These are phyloP conservation scores for Neodon shergylaensis DNA, from an alignment of 2,113 vertebrate species.

Conservation along the genomic window DNA sequence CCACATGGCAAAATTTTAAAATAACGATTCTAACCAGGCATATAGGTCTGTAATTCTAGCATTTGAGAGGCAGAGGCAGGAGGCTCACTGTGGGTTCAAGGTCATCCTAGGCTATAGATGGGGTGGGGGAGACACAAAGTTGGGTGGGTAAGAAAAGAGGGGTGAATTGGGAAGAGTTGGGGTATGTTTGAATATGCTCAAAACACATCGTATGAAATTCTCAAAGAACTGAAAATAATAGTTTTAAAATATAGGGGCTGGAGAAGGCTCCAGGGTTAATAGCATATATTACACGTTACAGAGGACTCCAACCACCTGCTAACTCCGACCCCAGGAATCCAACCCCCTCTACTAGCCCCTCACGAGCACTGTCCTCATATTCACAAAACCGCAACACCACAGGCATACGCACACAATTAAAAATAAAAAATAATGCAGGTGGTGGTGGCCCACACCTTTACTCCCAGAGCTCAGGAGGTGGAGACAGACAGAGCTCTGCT, in stretches of 20 bases:
- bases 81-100: not conserved
- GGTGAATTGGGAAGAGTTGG: not conserved
- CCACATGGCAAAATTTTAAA: not conserved
- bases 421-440: not conserved
- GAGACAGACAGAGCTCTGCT: not conserved
- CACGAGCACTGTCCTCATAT: not conserved
- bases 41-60: not conserved
- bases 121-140: not conserved
- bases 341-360: not conserved
- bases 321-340: no score
- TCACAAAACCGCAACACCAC: not conserved
- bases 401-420: no score
- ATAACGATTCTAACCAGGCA: not conserved
- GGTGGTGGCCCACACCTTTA: not conserved
- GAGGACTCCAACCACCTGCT: not conserved
- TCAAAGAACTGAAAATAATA: not conserved
- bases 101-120: not conserved
- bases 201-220: not conserved
- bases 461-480: not conserved
- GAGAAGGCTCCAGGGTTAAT: not conserved
- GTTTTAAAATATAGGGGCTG: not conserved
- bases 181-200: not conserved
- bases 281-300: not conserved
- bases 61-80: not conserved
- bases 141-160: not conserved